Evolutionary conservation across 2,888 invertebrate species (phyloP), one percentile per base, ranked within the genome.

Genomic region (Athalia rosae): DNA sequence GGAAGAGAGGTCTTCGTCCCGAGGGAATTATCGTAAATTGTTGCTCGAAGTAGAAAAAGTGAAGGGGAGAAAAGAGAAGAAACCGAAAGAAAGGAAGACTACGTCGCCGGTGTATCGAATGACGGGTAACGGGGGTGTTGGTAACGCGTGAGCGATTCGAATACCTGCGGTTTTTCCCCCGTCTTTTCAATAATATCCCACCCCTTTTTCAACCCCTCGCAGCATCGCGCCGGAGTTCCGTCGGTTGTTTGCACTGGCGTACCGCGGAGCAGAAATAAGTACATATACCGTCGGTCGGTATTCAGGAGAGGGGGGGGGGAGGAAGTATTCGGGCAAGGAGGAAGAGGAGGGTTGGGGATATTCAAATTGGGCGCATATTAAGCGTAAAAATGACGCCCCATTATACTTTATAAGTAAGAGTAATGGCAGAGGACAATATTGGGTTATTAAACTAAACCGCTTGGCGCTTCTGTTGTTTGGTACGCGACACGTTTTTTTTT

Each of bases 371-470:
- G 76, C 79, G 81, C 82, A 80, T 82, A 83, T 80, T 81, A 79
- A 81, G 80, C 79, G 79, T 78, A 81, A 83, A 81, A 83, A 83
- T 77, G 81, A 80, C 79, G 79, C 59, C 77, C 74, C 77, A 80
- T 80, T 78, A 84, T 84, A 84, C 84, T 83, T 84, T 84, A 81
- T 83, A 84, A 83, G 82, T 81, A 81, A 83, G 81, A 82, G 82
- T 83, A 84, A 84, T 83, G 80, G 81, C 81, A 81, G 80, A 79
- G 80, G 81, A 81, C 80, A 80, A 78, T 77, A 77, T 80, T 79
- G 80, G 80, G 81, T 82, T 84, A 83, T 84, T 83, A 83, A 84
- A 81, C 80, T 79, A 80, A 82, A 80, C 79, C 82, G 81, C 82
- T 77, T 67, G 80, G 80, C 78, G 79, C 76, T 79, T 53, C 58